Percentiles rank a stretch among this genome's conserved stretches.
Conservation (phyloP, 2,797 vertebrate species). For the Lagodon rhomboides region DNA sequence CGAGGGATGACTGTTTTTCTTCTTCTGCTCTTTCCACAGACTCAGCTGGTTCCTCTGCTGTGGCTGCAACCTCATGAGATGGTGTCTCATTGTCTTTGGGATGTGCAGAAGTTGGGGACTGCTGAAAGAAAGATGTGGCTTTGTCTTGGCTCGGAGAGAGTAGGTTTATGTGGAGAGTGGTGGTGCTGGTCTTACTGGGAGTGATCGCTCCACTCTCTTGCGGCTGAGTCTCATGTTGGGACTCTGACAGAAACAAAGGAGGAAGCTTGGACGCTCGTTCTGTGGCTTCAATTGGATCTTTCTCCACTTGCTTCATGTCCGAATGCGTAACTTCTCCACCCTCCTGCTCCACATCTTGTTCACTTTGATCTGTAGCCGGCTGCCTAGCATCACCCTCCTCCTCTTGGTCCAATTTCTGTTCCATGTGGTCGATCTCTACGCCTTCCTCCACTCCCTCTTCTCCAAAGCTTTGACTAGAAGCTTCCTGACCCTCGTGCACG, state of each 20-base stretch:
- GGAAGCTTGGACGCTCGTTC: conserved; percentile 21
- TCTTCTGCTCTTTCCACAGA: neutral
- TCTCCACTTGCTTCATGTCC: neutral
- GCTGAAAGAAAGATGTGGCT: conserved; percentile 22
- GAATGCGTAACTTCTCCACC: neutral
- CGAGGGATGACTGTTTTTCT: neutral
- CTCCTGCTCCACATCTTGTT: conserved; percentile 13
- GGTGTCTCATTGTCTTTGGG: conserved; percentile 6
- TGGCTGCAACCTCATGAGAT: neutral
- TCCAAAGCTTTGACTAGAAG: neutral
- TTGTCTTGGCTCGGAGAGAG: conserved; percentile 67
- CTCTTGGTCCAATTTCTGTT: neutral
- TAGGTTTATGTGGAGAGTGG: conserved; percentile 56
- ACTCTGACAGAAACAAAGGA: conserved; percentile 27
- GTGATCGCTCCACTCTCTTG: conserved; percentile 20
- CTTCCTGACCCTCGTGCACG: conserved; percentile 3
- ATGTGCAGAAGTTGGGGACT: conserved; percentile 7
- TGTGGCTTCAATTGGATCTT: conserved; percentile 31
- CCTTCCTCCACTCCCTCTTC: conserved; percentile 22
- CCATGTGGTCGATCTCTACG: neutral
- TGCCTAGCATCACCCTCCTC: neutral
- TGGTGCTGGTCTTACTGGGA: conserved; percentile 45
- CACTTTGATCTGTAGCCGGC: conserved; percentile 3
- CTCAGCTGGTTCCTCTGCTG: conserved; percentile 7
- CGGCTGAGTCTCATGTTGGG: neutral